These are phyloP conservation scores for Enteromius trimaculatus DNA, from an alignment of 2,797 vertebrate genomes.

Conservation along the genomic window DNA sequence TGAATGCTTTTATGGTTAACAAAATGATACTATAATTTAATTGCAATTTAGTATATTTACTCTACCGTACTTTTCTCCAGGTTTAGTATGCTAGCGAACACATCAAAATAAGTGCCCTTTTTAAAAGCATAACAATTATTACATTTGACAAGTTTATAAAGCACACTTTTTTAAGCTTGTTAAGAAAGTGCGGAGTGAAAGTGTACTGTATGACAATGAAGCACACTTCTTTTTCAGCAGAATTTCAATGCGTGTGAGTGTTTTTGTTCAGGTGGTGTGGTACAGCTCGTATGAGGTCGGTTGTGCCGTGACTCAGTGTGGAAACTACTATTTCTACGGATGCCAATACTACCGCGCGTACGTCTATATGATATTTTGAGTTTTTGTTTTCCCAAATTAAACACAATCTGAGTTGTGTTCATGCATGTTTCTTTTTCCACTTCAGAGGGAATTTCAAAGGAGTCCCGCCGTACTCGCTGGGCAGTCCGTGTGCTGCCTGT, in stretches of 20 bases:
- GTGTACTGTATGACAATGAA: neutral
- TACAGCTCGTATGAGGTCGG: slow-evolving; percentile 75
- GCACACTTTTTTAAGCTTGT: neutral
- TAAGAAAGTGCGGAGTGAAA: neutral
- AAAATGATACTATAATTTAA: neutral
- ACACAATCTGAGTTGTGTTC: neutral
- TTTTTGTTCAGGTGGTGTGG: slow-evolving; percentile 74
- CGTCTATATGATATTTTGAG: slow-evolving; percentile 43
- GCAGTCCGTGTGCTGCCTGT: slow-evolving; percentile 68
- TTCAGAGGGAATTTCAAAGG: slow-evolving; percentile 74
- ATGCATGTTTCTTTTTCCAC: neutral
- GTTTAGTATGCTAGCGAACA: neutral
- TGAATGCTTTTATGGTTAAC: neutral
- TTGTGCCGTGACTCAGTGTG: slow-evolving; percentile 70
- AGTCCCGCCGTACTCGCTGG: slow-evolving; percentile 67
- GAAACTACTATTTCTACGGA: slow-evolving; percentile 65
- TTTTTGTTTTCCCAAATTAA: neutral
- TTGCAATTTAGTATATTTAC: neutral
- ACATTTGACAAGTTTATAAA: neutral
- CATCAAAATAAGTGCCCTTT: neutral
- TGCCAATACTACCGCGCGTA: slow-evolving; percentile 80
- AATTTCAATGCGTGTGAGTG: neutral
- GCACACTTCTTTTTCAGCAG: neutral
- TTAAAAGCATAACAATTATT: neutral
- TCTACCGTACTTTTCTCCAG: neutral